Conservation (phyloP, 2,797 vertebrate genomes). For the Lacerta bilineata region DNA sequence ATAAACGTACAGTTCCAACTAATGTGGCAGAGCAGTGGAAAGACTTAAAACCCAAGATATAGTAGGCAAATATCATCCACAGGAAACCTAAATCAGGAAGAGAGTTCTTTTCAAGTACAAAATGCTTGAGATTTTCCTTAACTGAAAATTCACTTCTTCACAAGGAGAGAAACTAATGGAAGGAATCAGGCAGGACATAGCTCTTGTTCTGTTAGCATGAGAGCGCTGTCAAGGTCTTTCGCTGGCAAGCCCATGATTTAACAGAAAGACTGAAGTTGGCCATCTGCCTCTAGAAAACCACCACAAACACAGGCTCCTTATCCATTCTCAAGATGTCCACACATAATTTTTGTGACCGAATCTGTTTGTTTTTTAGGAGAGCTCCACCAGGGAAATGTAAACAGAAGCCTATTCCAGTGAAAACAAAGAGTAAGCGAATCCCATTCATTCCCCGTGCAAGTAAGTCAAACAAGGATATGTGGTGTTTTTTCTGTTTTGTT, state of each 20-base stretch:
- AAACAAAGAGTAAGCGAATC: constrained; percentile 83
- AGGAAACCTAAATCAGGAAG: neutral
- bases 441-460: constrained; percentile 82
- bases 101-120: neutral
- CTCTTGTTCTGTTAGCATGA: neutral
- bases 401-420: constrained; percentile 82
- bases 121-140: neutral
- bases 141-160: neutral
- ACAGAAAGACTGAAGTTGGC: neutral
- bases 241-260: constrained; percentile 4
- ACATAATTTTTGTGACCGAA: constrained; percentile 39
- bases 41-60: neutral
- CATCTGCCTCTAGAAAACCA: neutral
- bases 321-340: constrained; percentile 19
- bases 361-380: constrained; percentile 78
- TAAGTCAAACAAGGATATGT: constrained; percentile 75
- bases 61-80: neutral
- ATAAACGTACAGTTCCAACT: neutral
- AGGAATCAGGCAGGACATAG: neutral
- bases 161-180: neutral
- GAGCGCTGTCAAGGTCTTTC: neutral
- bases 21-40: constrained; percentile 2
- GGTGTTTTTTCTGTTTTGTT: constrained; percentile 1
- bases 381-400: constrained; percentile 88
- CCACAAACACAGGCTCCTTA: neutral